phyloP scores from a whole-genome alignment of 2,888 invertebrate species.

The Drosophila mayaguana region DNA sequence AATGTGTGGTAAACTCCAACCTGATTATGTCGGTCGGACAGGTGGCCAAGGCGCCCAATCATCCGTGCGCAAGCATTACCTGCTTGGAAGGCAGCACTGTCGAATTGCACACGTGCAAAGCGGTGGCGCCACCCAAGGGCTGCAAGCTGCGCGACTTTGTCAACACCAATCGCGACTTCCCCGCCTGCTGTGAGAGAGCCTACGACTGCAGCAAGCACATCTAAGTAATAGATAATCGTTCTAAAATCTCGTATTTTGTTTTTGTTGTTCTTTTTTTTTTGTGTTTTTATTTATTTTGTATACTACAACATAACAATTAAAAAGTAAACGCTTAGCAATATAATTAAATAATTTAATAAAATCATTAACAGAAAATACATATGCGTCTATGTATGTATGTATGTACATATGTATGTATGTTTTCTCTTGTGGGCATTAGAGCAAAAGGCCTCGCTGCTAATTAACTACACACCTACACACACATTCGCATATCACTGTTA shows the following conservation, averaged over 20 bases:
- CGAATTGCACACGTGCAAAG: constrained; percentile 71
- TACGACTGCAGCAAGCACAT: constrained; percentile 74
- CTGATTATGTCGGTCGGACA: constrained; percentile 78
- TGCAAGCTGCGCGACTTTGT: constrained; percentile 81
- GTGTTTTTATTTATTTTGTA: constrained; percentile 72
- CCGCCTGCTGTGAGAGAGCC: constrained; percentile 78
- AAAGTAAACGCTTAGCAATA: constrained; percentile 78
- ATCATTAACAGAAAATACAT: constrained; percentile 78
- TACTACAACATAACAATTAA: constrained; percentile 81
- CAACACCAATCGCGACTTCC: constrained; percentile 74
- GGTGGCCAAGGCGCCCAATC: constrained; percentile 75
- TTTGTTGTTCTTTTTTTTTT: constrained; percentile 8
- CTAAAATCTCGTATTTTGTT: constrained; percentile 6
- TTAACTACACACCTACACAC: constrained; percentile 26
- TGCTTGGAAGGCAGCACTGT: constrained; percentile 68
- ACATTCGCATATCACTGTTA: constrained; percentile 9
- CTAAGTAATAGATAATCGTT: constrained; percentile 35
- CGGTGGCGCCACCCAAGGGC: constrained; percentile 79
- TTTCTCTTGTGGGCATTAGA: constrained; percentile 31
- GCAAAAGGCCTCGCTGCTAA: constrained; percentile 33
- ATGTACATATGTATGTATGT: constrained; percentile 5
- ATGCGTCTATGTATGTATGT: constrained; percentile 51
- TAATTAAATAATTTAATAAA: constrained; percentile 78
- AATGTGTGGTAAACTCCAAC: constrained; percentile 68
- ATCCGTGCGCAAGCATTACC: constrained; percentile 74